A percentile compares a stretch with the other conserved stretches of the same genome.
Conservation (phyloP, 2,888 invertebrate species). For the Cephus sareptanus region DNA sequence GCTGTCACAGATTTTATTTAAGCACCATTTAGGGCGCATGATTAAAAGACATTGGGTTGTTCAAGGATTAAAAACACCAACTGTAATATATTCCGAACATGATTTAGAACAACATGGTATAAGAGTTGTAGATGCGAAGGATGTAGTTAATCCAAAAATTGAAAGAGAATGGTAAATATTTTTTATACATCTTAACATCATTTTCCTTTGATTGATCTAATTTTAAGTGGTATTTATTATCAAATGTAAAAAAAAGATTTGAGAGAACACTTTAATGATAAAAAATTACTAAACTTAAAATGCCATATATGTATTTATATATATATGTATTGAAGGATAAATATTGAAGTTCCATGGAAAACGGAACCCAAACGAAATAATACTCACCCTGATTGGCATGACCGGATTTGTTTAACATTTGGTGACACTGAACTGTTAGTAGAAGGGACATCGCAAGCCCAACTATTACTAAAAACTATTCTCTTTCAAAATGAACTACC, state of each 20-base stretch:
- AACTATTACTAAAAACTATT: constrained; percentile 83
- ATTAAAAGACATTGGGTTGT: constrained; percentile 79
- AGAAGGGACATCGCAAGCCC: constrained; percentile 82
- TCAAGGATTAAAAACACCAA: constrained; percentile 73
- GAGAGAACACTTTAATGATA: background rate
- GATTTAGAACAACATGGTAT: constrained; percentile 71
- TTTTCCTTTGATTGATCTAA: background rate
- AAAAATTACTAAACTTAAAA: background rate
- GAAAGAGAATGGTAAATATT: background rate
- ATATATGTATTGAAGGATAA: background rate
- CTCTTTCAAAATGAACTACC: constrained; percentile 74
- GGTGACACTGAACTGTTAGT: constrained; percentile 74
- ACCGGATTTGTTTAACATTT: constrained; percentile 71
- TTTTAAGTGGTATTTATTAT: constrained; percentile 3
- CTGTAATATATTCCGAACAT: constrained; percentile 70
- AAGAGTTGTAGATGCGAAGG: constrained; percentile 72
- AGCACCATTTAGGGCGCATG: constrained; percentile 80
- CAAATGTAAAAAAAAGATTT: constrained; percentile 13
- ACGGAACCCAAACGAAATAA: constrained; percentile 67
- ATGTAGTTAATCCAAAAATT: constrained; percentile 67
- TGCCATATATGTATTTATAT: background rate
- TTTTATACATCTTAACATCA: background rate
- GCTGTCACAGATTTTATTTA: constrained; percentile 71
- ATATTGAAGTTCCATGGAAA: constrained; percentile 65
- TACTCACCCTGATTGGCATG: constrained; percentile 76